These are phyloP conservation scores for Heterodera filipjevi DNA, from an alignment of 2,888 invertebrate genomes.

Conservation along the genomic window DNA sequence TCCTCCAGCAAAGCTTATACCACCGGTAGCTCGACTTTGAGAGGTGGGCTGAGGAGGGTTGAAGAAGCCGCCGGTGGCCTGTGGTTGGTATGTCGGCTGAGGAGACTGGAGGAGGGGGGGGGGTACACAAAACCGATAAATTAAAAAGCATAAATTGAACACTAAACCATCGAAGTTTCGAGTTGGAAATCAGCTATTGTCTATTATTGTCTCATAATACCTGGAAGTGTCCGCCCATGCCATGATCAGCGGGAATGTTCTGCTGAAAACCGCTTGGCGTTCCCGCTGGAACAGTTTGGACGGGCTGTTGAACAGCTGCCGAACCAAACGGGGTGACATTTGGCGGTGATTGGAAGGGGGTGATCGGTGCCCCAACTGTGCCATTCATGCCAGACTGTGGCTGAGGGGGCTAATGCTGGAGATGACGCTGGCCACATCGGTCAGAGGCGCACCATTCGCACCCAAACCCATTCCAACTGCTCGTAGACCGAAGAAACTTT, in stretches of 20 bases:
- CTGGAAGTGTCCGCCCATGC: slow-evolving; percentile 9
- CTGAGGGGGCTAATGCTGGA: slow-evolving; percentile 25
- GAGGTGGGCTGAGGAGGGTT: neutral
- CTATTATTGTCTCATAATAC: too few species aligned
- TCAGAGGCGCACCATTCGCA: slow-evolving; percentile 84
- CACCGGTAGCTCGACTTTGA: neutral
- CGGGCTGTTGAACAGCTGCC: slow-evolving; percentile 16
- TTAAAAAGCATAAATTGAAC: too few species aligned
- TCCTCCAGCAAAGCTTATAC: slow-evolving; percentile 9
- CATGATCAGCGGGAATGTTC: slow-evolving; percentile 13
- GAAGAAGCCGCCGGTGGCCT: slow-evolving; percentile 16
- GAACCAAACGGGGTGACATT: slow-evolving; percentile 23
- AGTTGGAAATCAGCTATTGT: too few species aligned
- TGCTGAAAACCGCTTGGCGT: slow-evolving; percentile 5
- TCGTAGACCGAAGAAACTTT: slow-evolving; percentile 81
- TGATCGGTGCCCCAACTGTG: slow-evolving; percentile 22
- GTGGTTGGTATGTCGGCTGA: slow-evolving; percentile 24
- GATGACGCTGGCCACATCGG: slow-evolving; percentile 62
- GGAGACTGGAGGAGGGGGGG: neutral
- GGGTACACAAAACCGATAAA: too few species aligned
- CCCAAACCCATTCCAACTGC: slow-evolving; percentile 92
- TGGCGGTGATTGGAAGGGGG: slow-evolving; percentile 2
- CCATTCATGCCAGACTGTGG: neutral
- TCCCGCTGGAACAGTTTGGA: slow-evolving; percentile 14
- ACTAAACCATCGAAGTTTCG: too few species aligned